Evolutionary conservation across 2,113 vertebrate genomes (phyloP), one percentile per base, ranked within the genome.

Genomic region (Colinus virginianus): DNA sequence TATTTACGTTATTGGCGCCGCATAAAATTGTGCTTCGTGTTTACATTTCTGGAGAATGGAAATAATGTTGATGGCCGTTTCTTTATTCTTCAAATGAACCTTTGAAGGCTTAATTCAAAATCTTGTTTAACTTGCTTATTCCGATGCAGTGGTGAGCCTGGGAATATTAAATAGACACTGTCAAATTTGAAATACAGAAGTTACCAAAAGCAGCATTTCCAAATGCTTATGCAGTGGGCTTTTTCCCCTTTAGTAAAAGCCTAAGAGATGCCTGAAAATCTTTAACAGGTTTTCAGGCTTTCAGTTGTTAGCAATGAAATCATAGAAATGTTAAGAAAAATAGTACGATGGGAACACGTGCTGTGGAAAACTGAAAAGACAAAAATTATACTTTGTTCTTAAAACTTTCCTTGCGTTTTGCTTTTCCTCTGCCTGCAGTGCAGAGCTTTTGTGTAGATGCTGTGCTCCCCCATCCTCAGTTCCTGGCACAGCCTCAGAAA

Each of bases 31-130:
- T 1, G 0, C 20, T 70, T 80, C 8, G 2, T n/a, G 70, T 26
- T 74, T 49, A 43, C 32, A 28, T 78, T 94, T 91, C 62, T 84
- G 40, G 45, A 67, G 32, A 90, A 61, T 18, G 58, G 70, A 88
- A 84, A 40, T 67, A 26, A 40, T 75, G 91, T 78, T 75, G 30
- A 58, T 79, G 12, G 45, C 13, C 30, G 0, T 36, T 88, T 94
- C 12, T 20, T 70, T 85, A 28, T 66, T 90, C 7, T 83, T 91
- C 28, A 86, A 80, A 71, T 49, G 6, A 43, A 64, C 18, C 8
- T 80, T 79, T 63, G 42, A 69, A 72, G 15, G 10, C 26, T 78
- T 88, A 51, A 74, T 48, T 59, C 3, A 51, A 78, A 68, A n/a
- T 56, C 17, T 13, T 55, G 19, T 69, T 85, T 25, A 58, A 34